phyloP scores from a whole-genome alignment of 1,140 invertebrate species.

The Triops longicaudatus region DNA sequence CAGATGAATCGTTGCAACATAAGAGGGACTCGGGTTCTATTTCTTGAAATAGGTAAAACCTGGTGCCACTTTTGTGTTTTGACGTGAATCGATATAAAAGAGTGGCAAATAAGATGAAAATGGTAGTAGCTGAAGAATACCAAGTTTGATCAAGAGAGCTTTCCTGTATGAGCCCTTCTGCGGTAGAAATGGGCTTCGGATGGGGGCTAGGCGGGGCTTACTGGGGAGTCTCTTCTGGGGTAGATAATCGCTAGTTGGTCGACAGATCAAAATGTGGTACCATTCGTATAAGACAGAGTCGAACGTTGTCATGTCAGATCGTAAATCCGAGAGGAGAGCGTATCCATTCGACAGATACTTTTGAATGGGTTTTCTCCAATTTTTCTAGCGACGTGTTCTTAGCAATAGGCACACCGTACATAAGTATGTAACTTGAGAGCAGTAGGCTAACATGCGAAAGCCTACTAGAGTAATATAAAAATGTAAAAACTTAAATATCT shows the following conservation, averaged over 20 bases:
- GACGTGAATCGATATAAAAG: background rate
- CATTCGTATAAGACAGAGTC: background rate
- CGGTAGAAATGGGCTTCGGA: background rate
- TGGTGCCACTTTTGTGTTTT: background rate
- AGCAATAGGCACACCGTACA: no score
- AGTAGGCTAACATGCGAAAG: no score
- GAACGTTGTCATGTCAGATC: background rate
- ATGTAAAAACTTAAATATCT: no score
- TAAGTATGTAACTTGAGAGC: no score
- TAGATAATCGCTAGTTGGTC: background rate
- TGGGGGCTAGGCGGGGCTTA: background rate
- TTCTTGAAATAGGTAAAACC: background rate
- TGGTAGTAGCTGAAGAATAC: background rate
- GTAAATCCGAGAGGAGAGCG: background rate
- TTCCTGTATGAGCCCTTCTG: background rate
- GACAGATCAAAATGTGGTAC: background rate
- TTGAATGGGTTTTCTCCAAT: no score
- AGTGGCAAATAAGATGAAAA: background rate
- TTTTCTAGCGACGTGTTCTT: no score
- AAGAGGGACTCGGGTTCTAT: background rate
- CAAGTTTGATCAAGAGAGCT: conserved; percentile 6
- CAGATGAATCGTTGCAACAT: background rate
- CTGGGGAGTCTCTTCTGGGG: background rate
- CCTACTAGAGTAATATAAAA: no score
- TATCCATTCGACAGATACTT: no score